phyloP scores from a whole-genome alignment of 1,140 invertebrate genomes.

The Latrodectus geometricus region DNA sequence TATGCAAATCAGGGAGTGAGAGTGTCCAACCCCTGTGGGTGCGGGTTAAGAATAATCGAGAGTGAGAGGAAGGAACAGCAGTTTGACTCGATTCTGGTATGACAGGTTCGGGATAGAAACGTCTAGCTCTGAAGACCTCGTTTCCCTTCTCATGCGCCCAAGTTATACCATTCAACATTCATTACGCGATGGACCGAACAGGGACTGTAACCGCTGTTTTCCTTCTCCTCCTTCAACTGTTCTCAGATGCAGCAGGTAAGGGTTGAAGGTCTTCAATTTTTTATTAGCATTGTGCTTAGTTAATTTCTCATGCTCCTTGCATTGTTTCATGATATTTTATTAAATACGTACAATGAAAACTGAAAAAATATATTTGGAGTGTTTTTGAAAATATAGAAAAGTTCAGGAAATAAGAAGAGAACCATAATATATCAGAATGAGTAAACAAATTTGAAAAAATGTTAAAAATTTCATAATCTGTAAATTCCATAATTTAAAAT shows the following conservation, averaged over 20 bases:
- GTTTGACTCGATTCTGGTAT: slow-evolving; percentile 28
- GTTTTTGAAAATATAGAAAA: too few species aligned
- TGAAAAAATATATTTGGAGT: neutral
- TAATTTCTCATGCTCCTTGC: neutral
- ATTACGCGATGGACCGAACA: slow-evolving; percentile 16
- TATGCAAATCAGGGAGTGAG: too few species aligned
- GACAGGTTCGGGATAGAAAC: slow-evolving; percentile 35
- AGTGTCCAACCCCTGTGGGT: neutral
- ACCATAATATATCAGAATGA: too few species aligned
- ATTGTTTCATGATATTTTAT: neutral
- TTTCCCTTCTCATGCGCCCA: neutral
- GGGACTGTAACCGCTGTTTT: slow-evolving; percentile 24
- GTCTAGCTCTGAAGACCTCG: slow-evolving; percentile 33
- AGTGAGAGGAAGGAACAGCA: neutral
- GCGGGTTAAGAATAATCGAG: slow-evolving; percentile 7
- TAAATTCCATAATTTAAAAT: too few species aligned
- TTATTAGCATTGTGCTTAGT: neutral
- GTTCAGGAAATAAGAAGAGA: too few species aligned
- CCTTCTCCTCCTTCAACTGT: slow-evolving; percentile 2
- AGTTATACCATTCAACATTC: slow-evolving; percentile 7
- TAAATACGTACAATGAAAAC: neutral
- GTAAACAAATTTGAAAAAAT: too few species aligned
- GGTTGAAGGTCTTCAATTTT: neutral
- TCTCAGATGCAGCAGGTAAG: slow-evolving; percentile 37
- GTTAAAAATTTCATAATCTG: too few species aligned